Base-by-base conservation (phyloP, 2,113 vertebrate genomes). In the Ceratotherium simum region DNA sequence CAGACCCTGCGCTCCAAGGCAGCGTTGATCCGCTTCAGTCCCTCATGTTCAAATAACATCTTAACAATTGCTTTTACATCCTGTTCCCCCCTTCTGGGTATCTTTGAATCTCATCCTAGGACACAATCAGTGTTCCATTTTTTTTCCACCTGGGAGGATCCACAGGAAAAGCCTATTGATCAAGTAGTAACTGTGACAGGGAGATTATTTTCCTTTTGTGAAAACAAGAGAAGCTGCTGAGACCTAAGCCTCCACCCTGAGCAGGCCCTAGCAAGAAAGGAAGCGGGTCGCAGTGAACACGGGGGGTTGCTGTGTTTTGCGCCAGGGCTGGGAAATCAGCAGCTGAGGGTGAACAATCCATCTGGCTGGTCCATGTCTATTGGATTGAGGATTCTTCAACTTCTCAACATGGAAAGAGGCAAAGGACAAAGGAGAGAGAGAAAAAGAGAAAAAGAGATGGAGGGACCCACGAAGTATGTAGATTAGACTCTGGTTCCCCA, bases 261-360 rank as follows among this genome's bases (percentile, higher is more conserved):
- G 8, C 72, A 83, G 62, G 73, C 11, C 56, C 39, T 0, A 2
- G 83, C 58, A 48, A 85, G 95, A 97, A 80, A 97, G 96, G 96
- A 97, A 96, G 48, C 96, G 80, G 98, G 92, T 97, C 92, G 96
- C 75, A 51, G 25, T 42, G 86, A 90, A 76, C 42, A 95, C 88
- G 89, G 62, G 93, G 72, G 70, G 78, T 72, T 72, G 85, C 93
- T 92, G 92, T 97, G 95, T 92, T 96, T 95, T 86, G 95, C 56
- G 54, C 58, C 20, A 62, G 58, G 25, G 51, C 95, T 90, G 75
- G 94, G 94, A 97, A 79, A n/a, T 3, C 54, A 94, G 95, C 92
- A 8, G 72, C 29, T 86, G 7, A 95, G 64, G 78, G 54, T 73
- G 11, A 79, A 89, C 78, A 69, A 16, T 6, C 17, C 78, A 11